Percentiles rank a stretch among this genome's conserved stretches.
Conservation (phyloP, 2,888 invertebrate genomes). For the Bombyx huttoni region DNA sequence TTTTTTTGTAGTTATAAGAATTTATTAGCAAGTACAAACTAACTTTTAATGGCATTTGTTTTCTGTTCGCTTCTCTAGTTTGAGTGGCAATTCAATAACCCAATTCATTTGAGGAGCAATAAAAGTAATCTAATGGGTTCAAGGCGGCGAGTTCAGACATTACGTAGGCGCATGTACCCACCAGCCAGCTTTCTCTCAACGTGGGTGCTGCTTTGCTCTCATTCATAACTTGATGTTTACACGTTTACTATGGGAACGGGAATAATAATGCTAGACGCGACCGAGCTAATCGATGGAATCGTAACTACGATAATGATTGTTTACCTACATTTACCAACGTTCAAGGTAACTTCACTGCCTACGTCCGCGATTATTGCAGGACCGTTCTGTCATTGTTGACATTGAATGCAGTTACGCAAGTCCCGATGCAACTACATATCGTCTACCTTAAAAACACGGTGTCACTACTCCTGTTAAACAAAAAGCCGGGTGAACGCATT, state of each 20-base stretch:
- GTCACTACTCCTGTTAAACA: conserved; percentile 30
- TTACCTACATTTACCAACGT: conserved; percentile 53
- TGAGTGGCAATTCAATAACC: not conserved
- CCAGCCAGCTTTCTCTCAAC: conserved; percentile 47
- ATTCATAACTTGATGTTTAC: conserved; percentile 47
- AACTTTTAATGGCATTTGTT: not conserved
- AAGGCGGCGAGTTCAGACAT: conserved; percentile 8
- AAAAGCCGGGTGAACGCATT: conserved; percentile 61
- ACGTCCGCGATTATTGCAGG: conserved; percentile 1
- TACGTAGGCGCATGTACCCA: conserved; percentile 17
- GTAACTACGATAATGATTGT: conserved; percentile 48
- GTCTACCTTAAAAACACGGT: conserved; percentile 6
- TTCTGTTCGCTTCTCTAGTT: not conserved
- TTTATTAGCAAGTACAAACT: too few species aligned
- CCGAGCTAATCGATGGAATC: conserved; percentile 40
- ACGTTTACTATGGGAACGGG: conserved; percentile 17
- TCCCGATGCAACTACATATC: conserved; percentile 21
- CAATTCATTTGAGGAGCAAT: conserved; percentile 2
- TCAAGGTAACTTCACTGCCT: conserved; percentile 41
- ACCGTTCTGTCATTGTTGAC: conserved; percentile 35
- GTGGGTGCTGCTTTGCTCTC: conserved; percentile 51
- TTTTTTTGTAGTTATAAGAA: too few species aligned
- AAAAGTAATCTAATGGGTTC: conserved; percentile 8
- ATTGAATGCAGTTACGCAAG: conserved; percentile 67
- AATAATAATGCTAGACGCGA: conserved; percentile 30